phyloP scores from a whole-genome alignment of 1,140 invertebrate species.

The Ooceraea biroi region DNA sequence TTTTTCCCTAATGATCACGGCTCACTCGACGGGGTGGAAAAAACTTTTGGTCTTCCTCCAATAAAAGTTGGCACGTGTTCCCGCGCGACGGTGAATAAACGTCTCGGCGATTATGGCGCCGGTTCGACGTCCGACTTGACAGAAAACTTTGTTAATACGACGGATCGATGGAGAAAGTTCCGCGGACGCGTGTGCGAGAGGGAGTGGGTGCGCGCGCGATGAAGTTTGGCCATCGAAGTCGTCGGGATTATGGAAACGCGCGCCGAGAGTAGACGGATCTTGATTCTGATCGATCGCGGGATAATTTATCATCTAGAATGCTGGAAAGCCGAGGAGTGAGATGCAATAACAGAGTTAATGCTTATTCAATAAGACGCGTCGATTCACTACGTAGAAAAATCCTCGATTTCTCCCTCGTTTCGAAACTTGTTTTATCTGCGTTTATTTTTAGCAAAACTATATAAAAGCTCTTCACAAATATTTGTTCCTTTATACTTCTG shows the following conservation, averaged over 20 bases:
- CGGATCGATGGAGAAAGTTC: constrained; percentile 70
- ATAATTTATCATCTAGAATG: background rate
- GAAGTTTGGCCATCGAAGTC: constrained; percentile 32
- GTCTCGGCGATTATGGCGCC: constrained; percentile 81
- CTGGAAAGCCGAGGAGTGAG: background rate
- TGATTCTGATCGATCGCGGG: constrained; percentile 25
- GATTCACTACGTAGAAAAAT: no score
- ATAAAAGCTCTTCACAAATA: no score
- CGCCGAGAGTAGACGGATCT: constrained; percentile 3
- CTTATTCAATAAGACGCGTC: background rate
- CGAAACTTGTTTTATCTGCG: background rate
- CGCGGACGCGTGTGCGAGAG: background rate
- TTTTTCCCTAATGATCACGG: constrained; percentile 79
- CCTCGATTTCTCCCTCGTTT: no score
- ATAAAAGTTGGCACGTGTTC: constrained; percentile 83
- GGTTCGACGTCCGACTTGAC: constrained; percentile 63
- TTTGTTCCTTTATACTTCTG: no score
- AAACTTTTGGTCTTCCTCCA: constrained; percentile 84
- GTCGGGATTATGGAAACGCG: constrained; percentile 29
- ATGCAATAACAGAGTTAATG: background rate
- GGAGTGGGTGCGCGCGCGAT: constrained; percentile 30
- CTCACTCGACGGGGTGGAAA: constrained; percentile 58
- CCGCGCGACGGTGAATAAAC: constrained; percentile 81
- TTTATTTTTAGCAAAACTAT: background rate
- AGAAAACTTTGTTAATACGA: constrained; percentile 75